Conservation (phyloP, 2,113 vertebrate species). For the Epinephelus fuscoguttatus region DNA sequence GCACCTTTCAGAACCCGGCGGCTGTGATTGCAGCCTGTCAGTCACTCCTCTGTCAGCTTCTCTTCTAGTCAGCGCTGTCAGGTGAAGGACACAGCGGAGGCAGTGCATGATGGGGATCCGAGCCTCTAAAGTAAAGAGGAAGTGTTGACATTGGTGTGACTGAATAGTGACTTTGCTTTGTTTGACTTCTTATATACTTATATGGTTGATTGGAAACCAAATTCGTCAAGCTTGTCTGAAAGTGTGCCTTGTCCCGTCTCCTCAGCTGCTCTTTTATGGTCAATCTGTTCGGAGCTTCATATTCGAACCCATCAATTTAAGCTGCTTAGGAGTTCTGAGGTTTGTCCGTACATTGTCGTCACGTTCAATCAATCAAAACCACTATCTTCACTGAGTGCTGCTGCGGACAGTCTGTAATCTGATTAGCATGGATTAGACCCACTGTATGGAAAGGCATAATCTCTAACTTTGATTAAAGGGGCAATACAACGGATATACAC, state of each 20-base stretch:
- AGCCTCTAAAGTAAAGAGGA: background rate
- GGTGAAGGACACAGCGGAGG: constrained; percentile 41
- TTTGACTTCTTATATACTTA: constrained; percentile 43
- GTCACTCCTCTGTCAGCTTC: background rate
- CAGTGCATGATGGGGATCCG: background rate
- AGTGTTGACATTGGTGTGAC: constrained; percentile 50
- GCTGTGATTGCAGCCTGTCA: background rate
- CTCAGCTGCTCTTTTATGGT: constrained; percentile 19
- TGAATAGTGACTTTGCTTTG: constrained; percentile 42
- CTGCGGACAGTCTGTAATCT: constrained; percentile 67
- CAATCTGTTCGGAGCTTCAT: constrained; percentile 38
- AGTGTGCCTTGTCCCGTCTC: background rate
- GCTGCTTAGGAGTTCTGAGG: constrained; percentile 67
- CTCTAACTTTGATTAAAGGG: constrained; percentile 59
- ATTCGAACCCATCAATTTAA: constrained; percentile 64
- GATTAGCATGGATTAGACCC: constrained; percentile 72
- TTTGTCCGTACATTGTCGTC: constrained; percentile 45
- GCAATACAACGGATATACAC: constrained; percentile 8
- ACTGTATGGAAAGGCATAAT: constrained; percentile 54
- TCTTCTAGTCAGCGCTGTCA: background rate
- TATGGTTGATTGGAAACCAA: constrained; percentile 29
- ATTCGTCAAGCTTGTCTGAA: background rate
- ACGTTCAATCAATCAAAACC: constrained; percentile 68
- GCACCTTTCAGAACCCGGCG: background rate
- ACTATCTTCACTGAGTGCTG: constrained; percentile 47